Percentiles rank a stretch among this genome's conserved stretches.
Evolutionary conservation across 2,797 vertebrate genomes (phyloP).

Genomic region (Cynopterus sphinx): DNA sequence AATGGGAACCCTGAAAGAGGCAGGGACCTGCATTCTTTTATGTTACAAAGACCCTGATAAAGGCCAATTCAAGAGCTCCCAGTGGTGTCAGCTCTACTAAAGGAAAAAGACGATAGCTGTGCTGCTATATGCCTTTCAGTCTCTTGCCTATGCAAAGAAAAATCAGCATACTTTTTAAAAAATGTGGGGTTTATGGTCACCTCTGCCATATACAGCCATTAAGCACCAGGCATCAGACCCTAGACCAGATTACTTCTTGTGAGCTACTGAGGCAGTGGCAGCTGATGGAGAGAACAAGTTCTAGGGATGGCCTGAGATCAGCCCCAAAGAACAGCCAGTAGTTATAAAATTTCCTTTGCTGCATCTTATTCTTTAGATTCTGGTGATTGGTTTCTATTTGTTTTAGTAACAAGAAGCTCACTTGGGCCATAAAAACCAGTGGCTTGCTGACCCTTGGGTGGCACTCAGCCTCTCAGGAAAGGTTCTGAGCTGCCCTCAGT

Average conservation of each 20-base stretch:
- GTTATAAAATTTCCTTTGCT: not conserved
- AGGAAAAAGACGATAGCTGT: rapidly evolving
- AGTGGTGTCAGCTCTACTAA: not conserved
- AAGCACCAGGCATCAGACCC: no score
- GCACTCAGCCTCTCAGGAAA: not conserved
- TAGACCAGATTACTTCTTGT: rapidly evolving
- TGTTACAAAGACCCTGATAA: not conserved
- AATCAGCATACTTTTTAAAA: rapidly evolving
- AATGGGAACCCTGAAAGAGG: not conserved
- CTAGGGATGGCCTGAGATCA: not conserved
- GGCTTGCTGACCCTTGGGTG: not conserved
- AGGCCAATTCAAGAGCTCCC: not conserved
- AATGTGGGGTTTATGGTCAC: rapidly evolving
- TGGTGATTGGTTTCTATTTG: not conserved
- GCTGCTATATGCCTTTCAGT: not conserved
- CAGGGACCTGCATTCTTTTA: not conserved
- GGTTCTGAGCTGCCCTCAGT: not conserved
- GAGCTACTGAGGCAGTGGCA: not conserved
- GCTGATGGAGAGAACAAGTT: not conserved
- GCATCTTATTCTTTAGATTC: not conserved
- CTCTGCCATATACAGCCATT: not conserved
- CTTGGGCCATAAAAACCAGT: not conserved
- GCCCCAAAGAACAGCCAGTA: not conserved
- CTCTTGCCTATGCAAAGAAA: not conserved
- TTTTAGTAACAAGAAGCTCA: not conserved